Percentiles rank a stretch among this genome's conserved stretches.
phyloP scores from a whole-genome alignment of 2,113 vertebrate species.

The Lamprotornis superbus region DNA sequence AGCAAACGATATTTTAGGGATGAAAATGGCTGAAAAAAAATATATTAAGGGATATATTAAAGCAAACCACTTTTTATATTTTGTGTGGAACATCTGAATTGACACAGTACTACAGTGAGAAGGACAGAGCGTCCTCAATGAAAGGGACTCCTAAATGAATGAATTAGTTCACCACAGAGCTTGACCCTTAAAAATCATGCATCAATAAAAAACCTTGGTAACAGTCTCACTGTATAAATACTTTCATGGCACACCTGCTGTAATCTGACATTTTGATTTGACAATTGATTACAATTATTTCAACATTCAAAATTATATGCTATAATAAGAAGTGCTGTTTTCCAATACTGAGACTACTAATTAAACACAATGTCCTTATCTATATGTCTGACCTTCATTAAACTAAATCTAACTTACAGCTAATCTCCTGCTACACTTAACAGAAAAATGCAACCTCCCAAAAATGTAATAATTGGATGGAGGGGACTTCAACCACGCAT shows the following conservation, averaged over 20 bases:
- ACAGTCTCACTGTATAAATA: neutral
- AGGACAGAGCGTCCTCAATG: neutral
- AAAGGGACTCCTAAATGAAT: neutral
- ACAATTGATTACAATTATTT: neutral
- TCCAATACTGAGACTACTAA: neutral
- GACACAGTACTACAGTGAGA: neutral
- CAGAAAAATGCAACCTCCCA: neutral
- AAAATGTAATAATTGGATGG: neutral
- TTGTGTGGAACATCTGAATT: neutral
- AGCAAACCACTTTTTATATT: neutral
- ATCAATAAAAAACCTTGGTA: neutral
- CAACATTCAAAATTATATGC: neutral
- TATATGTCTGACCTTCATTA: neutral
- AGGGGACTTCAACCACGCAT: neutral
- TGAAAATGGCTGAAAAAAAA: neutral
- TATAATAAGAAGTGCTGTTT: slow-evolving; percentile 6
- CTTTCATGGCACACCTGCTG: neutral
- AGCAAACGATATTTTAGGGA: neutral
- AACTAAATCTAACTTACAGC: slow-evolving; percentile 39
- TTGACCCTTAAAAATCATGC: neutral
- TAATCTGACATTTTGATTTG: neutral
- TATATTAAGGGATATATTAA: neutral
- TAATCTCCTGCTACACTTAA: slow-evolving; percentile 19
- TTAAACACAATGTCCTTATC: neutral
- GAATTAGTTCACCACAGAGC: neutral